Evolutionary conservation across 2,888 invertebrate genomes (phyloP), one percentile per base, ranked within the genome.

Genomic region (Byasa hedistus): DNA sequence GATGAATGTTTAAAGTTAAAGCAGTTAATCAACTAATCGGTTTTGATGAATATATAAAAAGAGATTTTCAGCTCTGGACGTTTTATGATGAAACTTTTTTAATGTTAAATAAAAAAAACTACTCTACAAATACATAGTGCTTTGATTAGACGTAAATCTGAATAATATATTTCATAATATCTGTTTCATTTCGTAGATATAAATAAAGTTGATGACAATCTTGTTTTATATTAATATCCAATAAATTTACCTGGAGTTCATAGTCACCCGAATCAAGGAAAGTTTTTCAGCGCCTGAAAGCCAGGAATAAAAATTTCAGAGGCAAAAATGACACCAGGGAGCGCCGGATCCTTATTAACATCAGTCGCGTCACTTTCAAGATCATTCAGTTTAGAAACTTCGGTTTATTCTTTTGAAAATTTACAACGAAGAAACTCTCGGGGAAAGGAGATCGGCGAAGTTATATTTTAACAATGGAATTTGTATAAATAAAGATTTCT

Each of bases 221-320:
- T n/a, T n/a, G n/a, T n/a, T n/a, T 5, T 36, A 12, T 15, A 39
- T 12, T 39, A 39, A 39, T 15, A 39, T 39, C 39, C 39, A 15
- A 10, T 32, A n/a, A 10, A 32, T 32, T 32, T 32, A 32, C 10
- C 7, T 39, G 3, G 15, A 32, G 39, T 69, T 74, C 70, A 72
- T 81, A 79, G 85, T 77, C 75, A 79, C 80, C 79, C 78, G 78
- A 78, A 75, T 72, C 78, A 76, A 77, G 75, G 73, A 78, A 87
- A 88, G 78, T 86, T 88, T 80, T 75, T 77, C 83, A 78, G 81
- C 72, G 73, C 62, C n/a, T 73, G 63, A 64, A 67, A 67, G 74
- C 73, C 73, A 76, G 71, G 76, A 70, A 79, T 89, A 83, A 87
- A 88, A 88, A 86, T 89, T 88, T 89, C 87, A 88, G 77, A 75